Percentiles rank a stretch among this genome's conserved stretches.
Conservation (phyloP, 2,113 vertebrate species). For the Falco punctatus region DNA sequence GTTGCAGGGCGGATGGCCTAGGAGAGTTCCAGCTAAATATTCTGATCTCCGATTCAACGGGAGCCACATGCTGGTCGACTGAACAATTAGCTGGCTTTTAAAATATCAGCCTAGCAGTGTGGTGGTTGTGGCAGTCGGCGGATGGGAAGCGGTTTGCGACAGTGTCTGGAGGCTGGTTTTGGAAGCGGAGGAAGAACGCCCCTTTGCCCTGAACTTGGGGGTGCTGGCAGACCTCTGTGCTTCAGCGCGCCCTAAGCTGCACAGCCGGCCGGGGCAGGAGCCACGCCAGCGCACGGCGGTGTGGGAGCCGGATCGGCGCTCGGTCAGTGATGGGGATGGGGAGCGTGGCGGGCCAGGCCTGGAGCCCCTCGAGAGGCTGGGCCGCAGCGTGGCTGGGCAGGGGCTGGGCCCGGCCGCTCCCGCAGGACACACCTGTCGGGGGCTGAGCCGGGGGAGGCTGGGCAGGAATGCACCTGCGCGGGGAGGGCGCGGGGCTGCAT, state of each 20-base stretch:
- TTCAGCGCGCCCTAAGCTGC: neutral
- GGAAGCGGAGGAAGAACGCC: neutral
- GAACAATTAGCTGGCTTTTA: neutral
- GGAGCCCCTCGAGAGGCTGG: conserved; percentile 41
- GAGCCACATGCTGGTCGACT: neutral
- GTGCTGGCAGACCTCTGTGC: neutral
- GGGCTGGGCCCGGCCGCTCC: conserved; percentile 75
- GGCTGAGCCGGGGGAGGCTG: conserved; percentile 39
- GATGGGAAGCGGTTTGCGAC: neutral
- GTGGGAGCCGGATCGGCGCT: too few relatives aligned
- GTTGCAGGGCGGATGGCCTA: neutral
- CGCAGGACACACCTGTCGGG: conserved; percentile 88
- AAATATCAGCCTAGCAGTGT: neutral
- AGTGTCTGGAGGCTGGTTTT: neutral
- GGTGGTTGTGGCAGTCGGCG: neutral
- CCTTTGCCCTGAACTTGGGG: neutral
- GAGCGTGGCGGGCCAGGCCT: too few relatives aligned
- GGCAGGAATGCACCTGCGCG: conserved; percentile 91
- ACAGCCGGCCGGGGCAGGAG: neutral
- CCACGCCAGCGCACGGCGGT: neutral
- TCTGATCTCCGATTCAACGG: neutral
- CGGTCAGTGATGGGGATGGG: too few relatives aligned
- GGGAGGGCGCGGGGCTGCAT: conserved; percentile 87
- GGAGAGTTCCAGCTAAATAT: neutral
- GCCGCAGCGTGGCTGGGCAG: conserved; percentile 78